phyloP scores from a whole-genome alignment of 2,888 invertebrate genomes.

The Limnephilus lunatus region DNA sequence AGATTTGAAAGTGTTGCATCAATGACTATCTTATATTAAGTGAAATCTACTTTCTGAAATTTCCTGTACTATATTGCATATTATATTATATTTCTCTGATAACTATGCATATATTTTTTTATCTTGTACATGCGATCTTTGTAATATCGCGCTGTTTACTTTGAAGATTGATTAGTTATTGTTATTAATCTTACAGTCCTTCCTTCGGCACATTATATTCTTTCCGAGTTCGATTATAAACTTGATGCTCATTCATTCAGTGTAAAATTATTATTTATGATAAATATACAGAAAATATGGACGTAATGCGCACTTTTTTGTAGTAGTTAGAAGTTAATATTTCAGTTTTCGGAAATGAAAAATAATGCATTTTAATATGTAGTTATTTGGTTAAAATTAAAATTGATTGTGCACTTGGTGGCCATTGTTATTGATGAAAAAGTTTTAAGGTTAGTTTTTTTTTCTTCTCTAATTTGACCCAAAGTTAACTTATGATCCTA shows the following conservation, averaged over 20 bases:
- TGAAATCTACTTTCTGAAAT: conserved; percentile 51
- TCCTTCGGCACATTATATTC: background rate
- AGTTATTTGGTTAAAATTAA: no score
- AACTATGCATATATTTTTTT: conserved; percentile 54
- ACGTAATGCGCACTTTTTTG: no score
- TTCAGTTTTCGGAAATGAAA: no score
- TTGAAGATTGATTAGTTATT: background rate
- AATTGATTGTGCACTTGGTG: no score
- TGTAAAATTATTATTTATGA: background rate
- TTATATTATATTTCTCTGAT: conserved; percentile 59
- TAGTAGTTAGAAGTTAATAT: no score
- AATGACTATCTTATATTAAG: conserved; percentile 58
- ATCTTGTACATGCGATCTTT: conserved; percentile 29
- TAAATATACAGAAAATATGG: no score
- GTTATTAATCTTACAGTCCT: background rate
- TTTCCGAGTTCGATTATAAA: background rate
- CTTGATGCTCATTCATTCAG: background rate
- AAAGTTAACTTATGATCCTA: no score
- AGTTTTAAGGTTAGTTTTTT: no score
- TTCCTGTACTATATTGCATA: conserved; percentile 50
- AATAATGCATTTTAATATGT: no score
- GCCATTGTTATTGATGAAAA: no score
- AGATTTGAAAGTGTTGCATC: conserved; percentile 52
- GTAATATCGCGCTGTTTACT: background rate
- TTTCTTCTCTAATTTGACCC: no score